Conservation (phyloP, 2,888 invertebrate genomes). For the Synanthedon myopaeformis region DNA sequence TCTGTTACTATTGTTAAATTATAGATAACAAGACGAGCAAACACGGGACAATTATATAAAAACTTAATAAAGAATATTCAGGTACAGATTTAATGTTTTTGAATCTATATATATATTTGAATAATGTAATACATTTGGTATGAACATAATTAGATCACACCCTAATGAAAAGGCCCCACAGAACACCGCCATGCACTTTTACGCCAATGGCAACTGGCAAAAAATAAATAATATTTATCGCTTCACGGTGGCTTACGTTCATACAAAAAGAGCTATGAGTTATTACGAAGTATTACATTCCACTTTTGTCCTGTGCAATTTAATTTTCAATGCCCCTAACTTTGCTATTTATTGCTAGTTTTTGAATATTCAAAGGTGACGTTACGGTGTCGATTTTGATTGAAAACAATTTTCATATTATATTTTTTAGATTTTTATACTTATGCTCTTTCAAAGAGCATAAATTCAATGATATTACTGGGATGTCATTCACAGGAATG, state of each 20-base stretch:
- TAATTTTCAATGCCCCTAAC: background rate
- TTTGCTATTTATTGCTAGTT: background rate
- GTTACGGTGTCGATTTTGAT: background rate
- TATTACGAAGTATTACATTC: conserved; percentile 1
- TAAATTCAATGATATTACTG: too few relatives aligned
- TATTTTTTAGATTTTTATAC: too few relatives aligned
- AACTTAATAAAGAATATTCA: too few relatives aligned
- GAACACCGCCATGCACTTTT: conserved; percentile 37
- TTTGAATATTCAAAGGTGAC: background rate
- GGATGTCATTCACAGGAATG: too few relatives aligned
- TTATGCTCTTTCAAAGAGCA: too few relatives aligned
- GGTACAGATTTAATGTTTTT: too few relatives aligned
- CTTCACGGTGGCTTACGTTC: conserved; percentile 68
- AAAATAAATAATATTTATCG: conserved; percentile 70
- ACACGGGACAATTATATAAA: too few relatives aligned
- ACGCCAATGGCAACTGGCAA: conserved; percentile 66
- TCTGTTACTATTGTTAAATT: too few relatives aligned
- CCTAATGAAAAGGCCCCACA: conserved; percentile 5
- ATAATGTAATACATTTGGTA: too few relatives aligned
- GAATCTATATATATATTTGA: too few relatives aligned
- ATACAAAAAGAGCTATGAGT: conserved; percentile 62
- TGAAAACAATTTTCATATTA: conserved; percentile 6
- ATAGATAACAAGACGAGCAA: too few relatives aligned
- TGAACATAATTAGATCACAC: background rate
- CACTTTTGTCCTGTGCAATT: background rate